A percentile compares a stretch with the other conserved stretches of the same genome.
Conservation (phyloP, 1,140 invertebrate genomes). For the Panulirus ornatus region DNA sequence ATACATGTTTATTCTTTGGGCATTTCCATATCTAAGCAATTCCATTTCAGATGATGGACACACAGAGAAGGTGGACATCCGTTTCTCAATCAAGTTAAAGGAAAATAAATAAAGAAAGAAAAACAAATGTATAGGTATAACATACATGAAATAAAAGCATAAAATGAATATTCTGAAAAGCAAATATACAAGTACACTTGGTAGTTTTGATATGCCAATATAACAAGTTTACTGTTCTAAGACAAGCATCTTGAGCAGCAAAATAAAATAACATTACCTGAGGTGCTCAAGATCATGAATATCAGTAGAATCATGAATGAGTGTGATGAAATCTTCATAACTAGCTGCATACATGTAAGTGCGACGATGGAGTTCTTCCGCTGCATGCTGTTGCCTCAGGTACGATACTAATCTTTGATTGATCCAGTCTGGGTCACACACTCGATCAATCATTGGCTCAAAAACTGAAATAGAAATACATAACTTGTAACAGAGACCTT, state of each 20-base stretch:
- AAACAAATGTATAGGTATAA: too few species aligned
- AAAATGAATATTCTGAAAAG: too few species aligned
- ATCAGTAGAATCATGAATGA: constrained; percentile 89
- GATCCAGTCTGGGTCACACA: constrained; percentile 94
- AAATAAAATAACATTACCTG: constrained; percentile 78
- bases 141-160: too few species aligned
- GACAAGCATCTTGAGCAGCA: background rate
- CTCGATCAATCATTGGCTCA: constrained; percentile 88
- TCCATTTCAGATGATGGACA: too few species aligned
- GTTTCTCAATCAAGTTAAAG: too few species aligned
- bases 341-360: constrained; percentile 93
- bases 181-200: background rate
- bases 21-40: too few species aligned
- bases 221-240: background rate
- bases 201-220: background rate
- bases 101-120: background rate
- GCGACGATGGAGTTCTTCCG: constrained; percentile 87
- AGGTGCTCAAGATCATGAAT: constrained; percentile 91
- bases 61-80: too few species aligned
- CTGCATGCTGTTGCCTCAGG: constrained; percentile 86
- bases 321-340: constrained; percentile 92
- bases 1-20: too few species aligned
- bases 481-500: too few species aligned
- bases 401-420: constrained; percentile 92
- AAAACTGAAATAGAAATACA: constrained; percentile 84